Conservation (phyloP, 1,140 invertebrate species). For the Chionoecetes opilio region DNA sequence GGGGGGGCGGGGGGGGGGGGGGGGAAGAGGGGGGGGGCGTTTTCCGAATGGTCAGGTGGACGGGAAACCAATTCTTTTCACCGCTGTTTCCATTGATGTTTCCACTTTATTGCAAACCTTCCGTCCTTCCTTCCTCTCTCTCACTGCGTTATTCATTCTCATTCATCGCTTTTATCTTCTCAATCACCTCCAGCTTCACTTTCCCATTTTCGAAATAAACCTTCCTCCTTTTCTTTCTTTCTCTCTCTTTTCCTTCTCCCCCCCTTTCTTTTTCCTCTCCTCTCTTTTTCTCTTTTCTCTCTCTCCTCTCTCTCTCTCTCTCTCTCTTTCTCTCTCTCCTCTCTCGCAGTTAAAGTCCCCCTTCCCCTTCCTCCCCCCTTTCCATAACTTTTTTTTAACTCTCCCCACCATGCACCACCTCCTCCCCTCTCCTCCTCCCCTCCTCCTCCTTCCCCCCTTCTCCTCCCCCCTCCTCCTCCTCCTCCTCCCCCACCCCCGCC, state of each 20-base stretch:
- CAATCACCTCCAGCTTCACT: background rate
- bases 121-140: background rate
- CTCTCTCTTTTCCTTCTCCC: background rate
- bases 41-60: too few relatives aligned
- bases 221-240: background rate
- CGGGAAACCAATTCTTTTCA: background rate
- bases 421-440: background rate
- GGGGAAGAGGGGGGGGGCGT: background rate
- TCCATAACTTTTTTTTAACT: background rate
- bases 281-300: background rate
- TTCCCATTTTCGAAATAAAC: too few relatives aligned
- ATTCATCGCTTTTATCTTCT: too few relatives aligned
- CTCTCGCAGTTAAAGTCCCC: background rate
- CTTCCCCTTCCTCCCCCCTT: background rate
- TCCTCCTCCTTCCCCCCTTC: background rate
- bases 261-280: background rate
- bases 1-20: background rate
- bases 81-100: background rate
- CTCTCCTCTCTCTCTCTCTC: slow-evolving; percentile 22
- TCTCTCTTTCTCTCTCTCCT: slow-evolving; percentile 41
- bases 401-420: too few relatives aligned
- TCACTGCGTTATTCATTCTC: too few relatives aligned
- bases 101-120: background rate
- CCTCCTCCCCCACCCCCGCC: background rate
- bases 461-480: slow-evolving; percentile 38